Evolutionary conservation across 2,888 invertebrate genomes (phyloP), one percentile per base, ranked within the genome.

Genomic region (Lasius fuliginosus): DNA sequence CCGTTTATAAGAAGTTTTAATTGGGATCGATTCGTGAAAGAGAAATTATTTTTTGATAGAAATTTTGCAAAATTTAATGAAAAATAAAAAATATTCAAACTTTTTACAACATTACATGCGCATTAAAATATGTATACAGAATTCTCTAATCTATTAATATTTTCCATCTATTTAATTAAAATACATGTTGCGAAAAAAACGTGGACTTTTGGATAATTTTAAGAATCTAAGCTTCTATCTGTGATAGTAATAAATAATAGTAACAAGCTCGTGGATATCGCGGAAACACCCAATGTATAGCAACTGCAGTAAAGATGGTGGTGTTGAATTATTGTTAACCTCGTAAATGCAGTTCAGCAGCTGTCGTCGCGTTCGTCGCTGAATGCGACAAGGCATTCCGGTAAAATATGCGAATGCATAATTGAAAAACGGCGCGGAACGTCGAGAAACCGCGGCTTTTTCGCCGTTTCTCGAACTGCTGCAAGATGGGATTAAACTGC

Each of bases 391-490:
- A 79, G 69, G 60, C 69, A 49, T 79, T 71, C 36, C 60, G 33
- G 69, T 79, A 79, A 79, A 69, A 79, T 79, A 79, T 65, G 82
- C 56, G 76, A 73, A 53, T 67, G 88, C 76, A 83, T 88, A 86
- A 88, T 88, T 82, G 73, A 82, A 83, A 82, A 81, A 46, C 46
- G 79, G 36, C 40, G 58, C 46, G 36, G 15, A 42, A 27, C 69
- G 18, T 49, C 27, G 71, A 18, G 30, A 36, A 79, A 56, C 69
- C 46, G 60, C 60, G 46, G 79, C 79, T 69, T 79, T 79, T 79
- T 69, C 69, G 18, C 18, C 79, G 36, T 79, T 71, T 79, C 79
- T 79, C 60, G 60, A 60, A 79, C 36, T 79, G 58, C 68, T 36
- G 69, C 69, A 79, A 71, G 69, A 69, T 60, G 46, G 46, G 46